Evolutionary conservation across 2,797 vertebrate genomes (phyloP).

Genomic region (Platalea minor): DNA sequence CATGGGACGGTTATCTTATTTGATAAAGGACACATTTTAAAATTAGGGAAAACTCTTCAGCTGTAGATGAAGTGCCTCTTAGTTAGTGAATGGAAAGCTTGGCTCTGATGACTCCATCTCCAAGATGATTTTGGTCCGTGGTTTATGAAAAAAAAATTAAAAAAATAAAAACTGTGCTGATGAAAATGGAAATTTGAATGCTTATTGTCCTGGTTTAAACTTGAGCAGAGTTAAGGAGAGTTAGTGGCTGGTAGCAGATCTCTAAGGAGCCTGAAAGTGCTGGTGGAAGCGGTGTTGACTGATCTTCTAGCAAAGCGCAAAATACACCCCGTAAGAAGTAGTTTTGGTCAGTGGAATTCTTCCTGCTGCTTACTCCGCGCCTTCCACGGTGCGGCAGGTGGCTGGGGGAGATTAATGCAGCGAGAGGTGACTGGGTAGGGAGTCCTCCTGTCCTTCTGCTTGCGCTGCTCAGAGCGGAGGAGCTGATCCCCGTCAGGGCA

Average conservation of each 20-base stretch:
- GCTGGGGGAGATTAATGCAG: background rate
- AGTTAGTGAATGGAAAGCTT: background rate
- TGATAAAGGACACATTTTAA: background rate
- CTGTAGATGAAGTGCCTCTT: background rate
- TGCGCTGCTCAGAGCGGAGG: background rate
- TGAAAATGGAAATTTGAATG: background rate
- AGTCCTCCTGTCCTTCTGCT: background rate
- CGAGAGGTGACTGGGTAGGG: background rate
- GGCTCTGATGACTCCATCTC: background rate
- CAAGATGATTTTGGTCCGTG: background rate
- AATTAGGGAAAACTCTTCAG: background rate
- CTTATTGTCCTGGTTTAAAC: background rate
- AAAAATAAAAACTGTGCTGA: background rate
- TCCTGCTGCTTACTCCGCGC: background rate
- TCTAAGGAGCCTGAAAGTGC: background rate
- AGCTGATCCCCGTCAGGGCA: background rate
- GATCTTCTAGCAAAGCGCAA: background rate
- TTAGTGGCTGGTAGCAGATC: background rate
- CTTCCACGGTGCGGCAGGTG: fast-evolving
- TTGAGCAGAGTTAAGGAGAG: background rate
- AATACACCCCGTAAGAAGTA: background rate
- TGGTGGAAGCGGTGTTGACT: background rate
- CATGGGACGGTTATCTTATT: background rate
- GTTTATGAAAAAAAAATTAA: background rate
- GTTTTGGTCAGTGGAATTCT: background rate